phyloP scores from a whole-genome alignment of 2,113 vertebrate genomes.

The Pomatorhinus ruficollis region DNA sequence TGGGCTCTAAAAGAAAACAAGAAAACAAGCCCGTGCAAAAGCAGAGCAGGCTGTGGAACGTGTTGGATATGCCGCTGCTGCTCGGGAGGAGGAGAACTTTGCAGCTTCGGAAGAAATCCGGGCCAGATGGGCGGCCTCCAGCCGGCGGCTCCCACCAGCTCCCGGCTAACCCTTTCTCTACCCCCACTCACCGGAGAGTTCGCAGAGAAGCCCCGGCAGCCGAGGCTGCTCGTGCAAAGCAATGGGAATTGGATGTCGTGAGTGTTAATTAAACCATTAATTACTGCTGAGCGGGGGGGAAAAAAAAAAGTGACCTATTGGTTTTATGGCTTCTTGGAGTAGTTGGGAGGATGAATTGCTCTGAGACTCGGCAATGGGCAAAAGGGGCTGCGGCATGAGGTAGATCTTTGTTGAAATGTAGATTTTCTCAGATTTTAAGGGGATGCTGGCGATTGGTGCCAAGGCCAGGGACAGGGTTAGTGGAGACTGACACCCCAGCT shows the following conservation, averaged over 20 bases:
- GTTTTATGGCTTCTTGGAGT: background rate
- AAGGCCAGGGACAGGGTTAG: background rate
- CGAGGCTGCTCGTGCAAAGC: background rate
- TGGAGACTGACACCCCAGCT: background rate
- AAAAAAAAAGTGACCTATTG: background rate
- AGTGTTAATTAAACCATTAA: constrained; percentile 69
- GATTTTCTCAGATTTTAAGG: background rate
- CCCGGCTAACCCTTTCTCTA: background rate
- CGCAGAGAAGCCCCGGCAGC: background rate
- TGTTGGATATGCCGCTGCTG: background rate
- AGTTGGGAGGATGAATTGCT: background rate
- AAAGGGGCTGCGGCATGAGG: fast-evolving
- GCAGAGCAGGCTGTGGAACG: constrained; percentile 5
- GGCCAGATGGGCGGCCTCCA: constrained; percentile 53
- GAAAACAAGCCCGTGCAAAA: background rate
- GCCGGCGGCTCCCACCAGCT: background rate
- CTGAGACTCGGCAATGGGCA: fast-evolving
- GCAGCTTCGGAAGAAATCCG: background rate
- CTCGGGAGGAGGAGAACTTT: constrained; percentile 43
- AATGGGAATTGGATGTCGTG: constrained; percentile 48
- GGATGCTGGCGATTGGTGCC: fast-evolving
- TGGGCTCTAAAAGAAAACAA: background rate
- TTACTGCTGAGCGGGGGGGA: background rate
- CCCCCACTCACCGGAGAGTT: background rate
- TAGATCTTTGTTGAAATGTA: background rate